Evolutionary conservation across 2,888 invertebrate genomes (phyloP).

Genomic region (Volucella inflata): DNA sequence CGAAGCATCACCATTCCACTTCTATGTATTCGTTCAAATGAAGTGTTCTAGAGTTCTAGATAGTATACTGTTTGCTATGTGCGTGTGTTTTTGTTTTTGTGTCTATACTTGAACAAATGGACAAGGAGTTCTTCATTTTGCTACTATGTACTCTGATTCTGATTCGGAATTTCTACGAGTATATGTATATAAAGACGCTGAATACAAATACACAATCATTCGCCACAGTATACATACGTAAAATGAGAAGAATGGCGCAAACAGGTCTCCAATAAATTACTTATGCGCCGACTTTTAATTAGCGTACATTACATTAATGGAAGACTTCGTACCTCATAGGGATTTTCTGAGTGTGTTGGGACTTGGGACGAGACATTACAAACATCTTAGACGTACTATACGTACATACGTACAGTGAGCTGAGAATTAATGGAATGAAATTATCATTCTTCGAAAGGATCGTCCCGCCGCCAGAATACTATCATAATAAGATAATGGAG

Average conservation of each 20-base stretch:
- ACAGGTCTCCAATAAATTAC: slow-evolving; percentile 76
- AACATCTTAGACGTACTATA: slow-evolving; percentile 65
- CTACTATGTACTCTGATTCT: too few species aligned
- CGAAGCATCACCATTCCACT: slow-evolving; percentile 52
- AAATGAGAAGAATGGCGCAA: slow-evolving; percentile 46
- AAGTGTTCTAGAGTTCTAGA: too few species aligned
- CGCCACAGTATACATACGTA: not conserved
- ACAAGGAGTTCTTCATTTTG: slow-evolving; percentile 41
- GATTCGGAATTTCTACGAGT: too few species aligned
- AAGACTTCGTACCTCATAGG: slow-evolving; percentile 70
- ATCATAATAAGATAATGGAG: slow-evolving; percentile 75
- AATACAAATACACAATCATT: not conserved
- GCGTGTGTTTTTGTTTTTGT: not conserved
- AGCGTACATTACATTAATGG: slow-evolving; percentile 74
- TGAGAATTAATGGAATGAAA: slow-evolving; percentile 76
- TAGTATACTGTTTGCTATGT: too few species aligned
- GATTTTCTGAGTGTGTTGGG: slow-evolving; percentile 36
- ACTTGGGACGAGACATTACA: slow-evolving; percentile 47
- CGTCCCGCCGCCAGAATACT: slow-evolving; percentile 70
- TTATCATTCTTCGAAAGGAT: slow-evolving; percentile 75
- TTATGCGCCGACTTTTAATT: slow-evolving; percentile 74
- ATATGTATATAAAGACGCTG: slow-evolving; percentile 21
- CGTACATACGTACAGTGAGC: too few species aligned
- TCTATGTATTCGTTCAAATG: too few species aligned
- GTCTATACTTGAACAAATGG: slow-evolving; percentile 13